Base-by-base conservation (phyloP, 1,140 invertebrate genomes). In the Liolophura sinensis region DNA sequence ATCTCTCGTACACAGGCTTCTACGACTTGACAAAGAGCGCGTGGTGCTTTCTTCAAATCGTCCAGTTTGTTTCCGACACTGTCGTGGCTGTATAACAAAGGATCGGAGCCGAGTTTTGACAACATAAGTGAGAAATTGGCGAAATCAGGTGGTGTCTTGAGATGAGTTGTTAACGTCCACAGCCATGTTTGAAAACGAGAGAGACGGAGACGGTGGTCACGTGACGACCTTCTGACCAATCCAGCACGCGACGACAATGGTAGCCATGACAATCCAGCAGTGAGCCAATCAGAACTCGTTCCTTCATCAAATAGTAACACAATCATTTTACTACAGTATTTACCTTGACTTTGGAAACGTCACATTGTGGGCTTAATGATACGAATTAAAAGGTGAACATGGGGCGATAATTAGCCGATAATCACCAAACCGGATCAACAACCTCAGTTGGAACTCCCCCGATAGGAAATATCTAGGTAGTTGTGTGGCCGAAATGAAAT, bases 101-200 rank as follows among this genome's bases (percentile, higher is more conserved):
- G 16, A 16, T 50, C 27, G 18, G 22, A 48, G 47, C 31, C 59
- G 15, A 27, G 47, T 16, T 48, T 46, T 18, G 25, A 14, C 12
- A 16, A 4, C 14, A 16, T 48, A 60, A 31, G 59, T 60, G 47
- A 60, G 24, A 25, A 31, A 48, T 48, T 15, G 15, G 22, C 27
- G 46, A 47, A 18, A 48, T 22, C 22, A 16, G 24, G 46, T 60
- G 24, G 31, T 46, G 25, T 60, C 31, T 40, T 40, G 31, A 40
- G 31, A 40, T 40, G 31, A 40, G 31, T 24, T 16, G 25, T 57
- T 31, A 65, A 52, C 27, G 47, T 62, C 64, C 73, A 76, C 80
- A 77, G 80, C 80, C 80, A 82, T 82, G 76, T 82, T 81, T 82
- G 75, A 79, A 80, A 71, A 71, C 61, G 68, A 73, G 65, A 61